Base-by-base conservation (phyloP, 2,113 vertebrate species). In the Epinephelus lanceolatus region DNA sequence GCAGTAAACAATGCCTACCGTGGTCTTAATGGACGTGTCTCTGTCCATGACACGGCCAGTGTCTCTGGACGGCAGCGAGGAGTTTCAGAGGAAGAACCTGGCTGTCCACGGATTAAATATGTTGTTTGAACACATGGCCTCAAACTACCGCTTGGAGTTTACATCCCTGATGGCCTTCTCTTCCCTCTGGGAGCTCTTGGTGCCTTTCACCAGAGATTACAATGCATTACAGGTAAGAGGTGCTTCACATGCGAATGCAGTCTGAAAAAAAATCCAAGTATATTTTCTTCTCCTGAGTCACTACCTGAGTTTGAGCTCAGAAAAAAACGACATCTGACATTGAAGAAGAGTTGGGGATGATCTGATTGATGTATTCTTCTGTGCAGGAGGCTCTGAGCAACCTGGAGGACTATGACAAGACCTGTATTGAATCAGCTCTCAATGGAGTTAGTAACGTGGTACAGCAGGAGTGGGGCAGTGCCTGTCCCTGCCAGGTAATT, bases 41-140 rank as follows among this genome's bases (percentile, higher is more conserved):
- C 96, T 99, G 86, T 99, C 98, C 92, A 99, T 99, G 98, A 99
- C 98, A 0, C 96, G 98, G 6, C 98, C 98, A 0, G 98, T 99
- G 89, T 95, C 96, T 0, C 72, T 96, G 65, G 98, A 99, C 78
- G 96, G 97, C 30, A 96, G 93, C 0, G 98, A 99, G 80, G 98
- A 99, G 72, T 97, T 97, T 78, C 98, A 99, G 94, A 96, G 98
- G 76, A 99, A 99, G 75, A 98, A 99, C 85, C 93, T 99, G 80
- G 98, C 98, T 0, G 96, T 97, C 15, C 98, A 99, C 17, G 98
- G 98, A 40, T 94, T 99, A 6, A 99, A 98, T 0, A 99, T 99
- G 98, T 92, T 99, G 15, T 99, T 99, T 83, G 98, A 99, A 91
- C 98, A 99, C 92, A 99, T 99, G 98, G 98, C 98, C 0, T 97